Evolutionary conservation across 2,113 vertebrate species (phyloP).

Genomic region (Ondatra zibethicus): DNA sequence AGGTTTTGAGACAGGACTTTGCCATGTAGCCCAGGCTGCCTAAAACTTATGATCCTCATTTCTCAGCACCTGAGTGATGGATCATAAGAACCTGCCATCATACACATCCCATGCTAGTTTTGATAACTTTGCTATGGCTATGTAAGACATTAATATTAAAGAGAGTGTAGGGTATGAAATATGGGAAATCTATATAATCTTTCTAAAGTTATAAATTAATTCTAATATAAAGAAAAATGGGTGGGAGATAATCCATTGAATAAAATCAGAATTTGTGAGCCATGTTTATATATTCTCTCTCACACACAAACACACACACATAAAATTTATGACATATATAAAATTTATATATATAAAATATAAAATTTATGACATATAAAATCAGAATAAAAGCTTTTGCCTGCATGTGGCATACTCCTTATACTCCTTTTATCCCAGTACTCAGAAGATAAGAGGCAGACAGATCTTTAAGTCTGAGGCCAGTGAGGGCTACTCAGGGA

Average conservation of each 20-base stretch:
- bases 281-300: not conserved
- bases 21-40: not conserved
- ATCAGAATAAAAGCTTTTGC: no score
- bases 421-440: no score
- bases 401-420: no score
- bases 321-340: no score
- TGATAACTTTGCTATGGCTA: not conserved
- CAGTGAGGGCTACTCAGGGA: no score
- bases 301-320: not conserved
- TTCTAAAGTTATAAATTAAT: constrained; percentile 42
- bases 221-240: constrained; percentile 4
- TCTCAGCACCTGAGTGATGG: not conserved
- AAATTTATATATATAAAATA: no score
- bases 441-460: no score
- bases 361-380: no score
- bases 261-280: constrained; percentile 37
- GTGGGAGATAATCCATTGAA: not conserved
- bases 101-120: not conserved
- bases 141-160: not conserved
- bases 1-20: not conserved
- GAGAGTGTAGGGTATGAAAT: not conserved
- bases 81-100: not conserved
- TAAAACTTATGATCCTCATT: not conserved
- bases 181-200: not conserved
- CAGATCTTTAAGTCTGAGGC: no score